Evolutionary conservation across 2,113 vertebrate genomes (phyloP), one percentile per base, ranked within the genome.

Genomic region (Probosciger aterrimus): DNA sequence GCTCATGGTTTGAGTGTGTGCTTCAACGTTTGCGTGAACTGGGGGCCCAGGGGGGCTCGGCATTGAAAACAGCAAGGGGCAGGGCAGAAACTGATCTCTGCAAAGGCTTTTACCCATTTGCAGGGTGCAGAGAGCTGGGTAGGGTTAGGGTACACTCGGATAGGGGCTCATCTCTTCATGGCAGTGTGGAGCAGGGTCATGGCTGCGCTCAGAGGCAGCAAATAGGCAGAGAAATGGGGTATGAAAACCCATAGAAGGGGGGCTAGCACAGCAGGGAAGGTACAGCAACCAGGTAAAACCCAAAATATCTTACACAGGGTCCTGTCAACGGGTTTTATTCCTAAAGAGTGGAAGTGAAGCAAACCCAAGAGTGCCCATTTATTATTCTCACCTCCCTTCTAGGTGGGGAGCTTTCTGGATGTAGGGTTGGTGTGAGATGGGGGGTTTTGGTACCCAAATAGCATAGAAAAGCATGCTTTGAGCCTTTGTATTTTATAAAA

Each of bases 171-270:
- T 64, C 27, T 82, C 59, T 57, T 49, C 0, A 1, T 65, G 52
- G 44, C 43, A 11, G 1, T 10, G 43, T 60, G 57, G 27, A 55
- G 31, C n/a, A 79, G 52, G 47, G 35, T 64, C 62, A 19, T 3
- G 16, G 23, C 52, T 62, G 63, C 0, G 1, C 57, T 68, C 43
- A 37, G 4, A 4, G 43, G 37, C n/a, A 46, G 60, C 28, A 67
- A 87, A 81, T 53, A n/a, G 4, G 2, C 53, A 62, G 55, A 82
- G 62, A 71, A 81, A 78, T 4, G 6, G 11, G 22, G 13, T 16
- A 35, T 14, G 35, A 69, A 71, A 78, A 46, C 30, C 11, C 1
- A 1, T 24, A 25, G 52, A 52, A 74, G 4, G 0, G 3, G 12
- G 9, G 16, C 11, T 59, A 52, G 24, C 71, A 62, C 8, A 3